Percentiles rank a stretch among this genome's conserved stretches.
These are phyloP conservation scores for Ornithoptera alexandrae DNA, from an alignment of 2,888 invertebrate species.

Conservation along the genomic window DNA sequence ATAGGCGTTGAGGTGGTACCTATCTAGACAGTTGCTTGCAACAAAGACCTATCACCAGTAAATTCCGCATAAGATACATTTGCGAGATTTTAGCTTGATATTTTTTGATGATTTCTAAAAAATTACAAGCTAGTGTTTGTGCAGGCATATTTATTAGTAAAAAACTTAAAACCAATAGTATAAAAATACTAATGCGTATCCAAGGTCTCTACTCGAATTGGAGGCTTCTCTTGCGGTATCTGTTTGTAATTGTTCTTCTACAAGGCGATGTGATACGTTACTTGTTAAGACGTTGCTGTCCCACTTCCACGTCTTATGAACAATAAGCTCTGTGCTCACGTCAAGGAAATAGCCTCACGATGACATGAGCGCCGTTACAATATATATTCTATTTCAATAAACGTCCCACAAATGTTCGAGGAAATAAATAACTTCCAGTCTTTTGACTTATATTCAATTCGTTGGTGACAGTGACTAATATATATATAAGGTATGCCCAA, in stretches of 20 bases:
- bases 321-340: conserved; percentile 13
- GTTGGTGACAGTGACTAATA: neutral
- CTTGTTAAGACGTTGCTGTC: conserved; percentile 12
- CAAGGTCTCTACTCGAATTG: neutral
- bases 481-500: no score
- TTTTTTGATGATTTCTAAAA: no score
- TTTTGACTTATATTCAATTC: neutral
- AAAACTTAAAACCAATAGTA: no score
- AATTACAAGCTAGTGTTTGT: no score
- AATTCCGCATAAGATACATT: no score
- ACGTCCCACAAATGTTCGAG: conserved; percentile 2
- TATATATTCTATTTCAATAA: conserved; percentile 15
- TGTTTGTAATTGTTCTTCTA: neutral
- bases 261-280: neutral
- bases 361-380: conserved; percentile 11
- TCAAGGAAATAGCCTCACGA: conserved; percentile 19
- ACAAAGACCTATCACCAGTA: no score
- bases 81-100: no score
- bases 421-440: neutral
- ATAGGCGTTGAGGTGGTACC: no score
- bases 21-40: no score
- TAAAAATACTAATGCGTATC: neutral
- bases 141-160: no score
- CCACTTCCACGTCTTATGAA: conserved; percentile 19
- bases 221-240: neutral